Conservation (phyloP, 2,888 invertebrate genomes). For the Microdon myrmicae region DNA sequence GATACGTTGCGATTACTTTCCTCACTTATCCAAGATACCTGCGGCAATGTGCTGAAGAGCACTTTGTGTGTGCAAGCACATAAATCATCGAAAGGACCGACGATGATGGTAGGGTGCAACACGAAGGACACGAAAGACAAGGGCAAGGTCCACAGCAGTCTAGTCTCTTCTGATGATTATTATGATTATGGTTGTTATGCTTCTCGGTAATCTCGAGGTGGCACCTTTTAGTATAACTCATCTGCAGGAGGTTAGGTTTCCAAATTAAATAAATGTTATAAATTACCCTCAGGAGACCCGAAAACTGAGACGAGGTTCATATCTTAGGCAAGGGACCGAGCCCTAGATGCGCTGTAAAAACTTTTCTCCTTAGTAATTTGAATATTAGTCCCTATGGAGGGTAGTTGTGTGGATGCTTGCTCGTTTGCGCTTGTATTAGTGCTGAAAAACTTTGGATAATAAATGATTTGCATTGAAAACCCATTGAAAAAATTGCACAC, state of each 20-base stretch:
- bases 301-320: not conserved
- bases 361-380: slow-evolving; percentile 1
- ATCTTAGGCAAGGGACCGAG: no score
- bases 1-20: slow-evolving; percentile 34
- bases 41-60: slow-evolving; percentile 44
- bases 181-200: slow-evolving; percentile 27
- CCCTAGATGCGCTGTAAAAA: no score
- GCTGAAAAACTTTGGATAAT: slow-evolving; percentile 15
- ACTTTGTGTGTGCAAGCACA: slow-evolving; percentile 49
- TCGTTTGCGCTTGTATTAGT: no score
- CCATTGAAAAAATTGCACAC: slow-evolving; percentile 15
- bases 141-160: slow-evolving; percentile 1
- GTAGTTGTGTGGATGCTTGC: not conserved
- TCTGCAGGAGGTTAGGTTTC: slow-evolving; percentile 26
- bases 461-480: slow-evolving; percentile 37
- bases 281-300: slow-evolving; percentile 29
- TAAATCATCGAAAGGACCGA: slow-evolving; percentile 42
- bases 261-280: slow-evolving; percentile 43
- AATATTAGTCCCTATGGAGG: slow-evolving; percentile 1
- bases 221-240: slow-evolving; percentile 39
- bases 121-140: slow-evolving; percentile 13
- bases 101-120: slow-evolving; percentile 10
- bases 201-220: slow-evolving; percentile 40
- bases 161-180: slow-evolving; percentile 34
- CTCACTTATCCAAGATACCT: slow-evolving; percentile 38